Conservation (phyloP, 1,140 invertebrate genomes). For the Pollicipes pollicipes region DNA sequence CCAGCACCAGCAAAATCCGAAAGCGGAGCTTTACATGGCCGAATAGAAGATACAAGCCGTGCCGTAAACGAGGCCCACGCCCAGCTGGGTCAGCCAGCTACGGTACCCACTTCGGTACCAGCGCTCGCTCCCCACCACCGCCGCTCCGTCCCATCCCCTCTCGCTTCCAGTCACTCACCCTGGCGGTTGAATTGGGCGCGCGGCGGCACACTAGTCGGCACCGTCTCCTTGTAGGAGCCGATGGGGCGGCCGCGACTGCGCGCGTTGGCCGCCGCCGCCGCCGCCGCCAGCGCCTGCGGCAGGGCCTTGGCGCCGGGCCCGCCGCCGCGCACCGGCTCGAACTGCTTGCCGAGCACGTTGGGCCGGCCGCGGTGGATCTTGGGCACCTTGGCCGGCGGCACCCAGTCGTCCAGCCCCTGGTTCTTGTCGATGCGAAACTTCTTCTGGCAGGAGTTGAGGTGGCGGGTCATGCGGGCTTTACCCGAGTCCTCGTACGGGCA, state of each 20-base stretch:
- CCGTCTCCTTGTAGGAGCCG: conserved; percentile 18
- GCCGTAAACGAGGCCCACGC: too few relatives aligned
- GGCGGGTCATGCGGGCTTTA: conserved; percentile 76
- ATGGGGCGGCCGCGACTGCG: conserved; percentile 16
- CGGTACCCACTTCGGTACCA: too few relatives aligned
- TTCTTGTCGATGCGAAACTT: conserved; percentile 75
- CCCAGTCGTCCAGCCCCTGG: conserved; percentile 71
- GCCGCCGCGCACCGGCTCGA: conserved; percentile 16
- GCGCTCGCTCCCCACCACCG: too few relatives aligned
- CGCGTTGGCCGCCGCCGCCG: neutral
- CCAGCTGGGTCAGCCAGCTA: too few relatives aligned
- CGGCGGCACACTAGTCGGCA: neutral
- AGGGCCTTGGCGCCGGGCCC: conserved; percentile 7
- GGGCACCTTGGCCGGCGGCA: conserved; percentile 79
- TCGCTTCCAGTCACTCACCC: too few relatives aligned
- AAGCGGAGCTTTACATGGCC: too few relatives aligned
- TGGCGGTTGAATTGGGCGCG: neutral
- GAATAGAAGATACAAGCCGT: too few relatives aligned
- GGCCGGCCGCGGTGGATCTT: conserved; percentile 20
- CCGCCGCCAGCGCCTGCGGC: conserved; percentile 6
- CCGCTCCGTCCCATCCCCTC: too few relatives aligned
- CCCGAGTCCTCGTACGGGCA: conserved; percentile 89
- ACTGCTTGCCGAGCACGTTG: conserved; percentile 17
- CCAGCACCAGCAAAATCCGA: too few relatives aligned
- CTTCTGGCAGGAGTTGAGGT: conserved; percentile 71